Evolutionary conservation across 2,888 invertebrate species (phyloP), one percentile per base, ranked within the genome.

Genomic region (Hydroisotoma schaefferi): DNA sequence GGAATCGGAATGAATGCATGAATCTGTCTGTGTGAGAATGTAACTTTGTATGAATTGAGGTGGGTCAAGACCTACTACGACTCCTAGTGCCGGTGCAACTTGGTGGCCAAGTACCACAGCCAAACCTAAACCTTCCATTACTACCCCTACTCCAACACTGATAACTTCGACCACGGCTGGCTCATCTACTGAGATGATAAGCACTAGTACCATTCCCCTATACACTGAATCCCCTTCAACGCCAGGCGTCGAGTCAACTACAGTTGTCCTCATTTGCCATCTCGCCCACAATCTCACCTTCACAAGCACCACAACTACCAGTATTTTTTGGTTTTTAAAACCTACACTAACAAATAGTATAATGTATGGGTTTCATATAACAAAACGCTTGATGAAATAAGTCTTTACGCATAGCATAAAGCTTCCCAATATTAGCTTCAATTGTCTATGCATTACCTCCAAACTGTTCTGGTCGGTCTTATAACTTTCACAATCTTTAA

Each of bases 151-250:
- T n/a, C 61, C 70, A 22, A 65, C 70, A 22, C 61, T 68, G 20
- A 73, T 74, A 0, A 72, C 74, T 5, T 70, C 79, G 72, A 77
- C 71, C 56, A 73, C 73, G 73, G 79, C 75, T 68, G 78, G 63
- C 67, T 73, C 75, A 0, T 70, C 75, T 12, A 74, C 43, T 91
- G 91, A 73, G 90, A 91, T 75, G 91, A n/a, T n/a, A n/a, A n/a
- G n/a, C n/a, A n/a, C n/a, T n/a, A 90, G 91, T 90, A 90, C 0
- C 80, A 79, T 46, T 80, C 80, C 33, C 89, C 88, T 1, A 84
- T 85, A 29, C 63, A 63, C 61, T 29, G 37, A 10, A n/a, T 44
- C 51, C 25, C 29, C 59, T 22, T 56, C 63, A 46, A 47, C 55
- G 40, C 57, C 63, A 15, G 46, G 63, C 53, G 61, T 55, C 25